phyloP scores from a whole-genome alignment of 2,888 invertebrate species.

The Aspidiotus destructor region DNA sequence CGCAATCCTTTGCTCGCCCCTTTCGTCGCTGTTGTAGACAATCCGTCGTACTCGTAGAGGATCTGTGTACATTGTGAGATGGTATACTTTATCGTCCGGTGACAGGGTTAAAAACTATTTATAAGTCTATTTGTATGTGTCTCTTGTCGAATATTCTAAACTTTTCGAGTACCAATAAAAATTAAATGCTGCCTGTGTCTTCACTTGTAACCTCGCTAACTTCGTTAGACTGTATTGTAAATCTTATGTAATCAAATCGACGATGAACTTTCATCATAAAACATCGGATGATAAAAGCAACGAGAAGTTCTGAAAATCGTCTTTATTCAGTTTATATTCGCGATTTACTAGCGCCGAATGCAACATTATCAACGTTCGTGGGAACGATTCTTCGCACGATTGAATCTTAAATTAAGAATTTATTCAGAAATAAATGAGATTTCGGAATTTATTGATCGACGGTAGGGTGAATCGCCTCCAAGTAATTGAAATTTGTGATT shows the following conservation, averaged over 20 bases:
- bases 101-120: slow-evolving; percentile 26
- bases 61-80: neutral
- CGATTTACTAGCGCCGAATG: too few species aligned
- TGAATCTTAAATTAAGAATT: too few species aligned
- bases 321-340: too few species aligned
- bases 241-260: slow-evolving; percentile 24
- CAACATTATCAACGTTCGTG: too few species aligned
- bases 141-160: slow-evolving; percentile 22
- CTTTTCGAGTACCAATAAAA: slow-evolving; percentile 28
- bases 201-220: neutral
- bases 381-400: too few species aligned
- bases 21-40: slow-evolving; percentile 10
- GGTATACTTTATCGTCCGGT: slow-evolving; percentile 26
- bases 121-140: slow-evolving; percentile 29
- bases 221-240: neutral
- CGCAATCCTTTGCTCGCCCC: slow-evolving; percentile 9
- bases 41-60: slow-evolving; percentile 3
- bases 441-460: too few species aligned
- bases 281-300: slow-evolving; percentile 5
- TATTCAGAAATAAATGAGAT: too few species aligned
- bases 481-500: too few species aligned
- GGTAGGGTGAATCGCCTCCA: too few species aligned
- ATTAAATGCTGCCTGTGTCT: slow-evolving; percentile 21
- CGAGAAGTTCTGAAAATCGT: neutral
- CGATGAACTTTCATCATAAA: slow-evolving; percentile 29